A percentile compares a stretch with the other conserved stretches of the same genome.
These are phyloP conservation scores for Apocheima hispidaria DNA, from an alignment of 2,888 invertebrate genomes.

Conservation along the genomic window DNA sequence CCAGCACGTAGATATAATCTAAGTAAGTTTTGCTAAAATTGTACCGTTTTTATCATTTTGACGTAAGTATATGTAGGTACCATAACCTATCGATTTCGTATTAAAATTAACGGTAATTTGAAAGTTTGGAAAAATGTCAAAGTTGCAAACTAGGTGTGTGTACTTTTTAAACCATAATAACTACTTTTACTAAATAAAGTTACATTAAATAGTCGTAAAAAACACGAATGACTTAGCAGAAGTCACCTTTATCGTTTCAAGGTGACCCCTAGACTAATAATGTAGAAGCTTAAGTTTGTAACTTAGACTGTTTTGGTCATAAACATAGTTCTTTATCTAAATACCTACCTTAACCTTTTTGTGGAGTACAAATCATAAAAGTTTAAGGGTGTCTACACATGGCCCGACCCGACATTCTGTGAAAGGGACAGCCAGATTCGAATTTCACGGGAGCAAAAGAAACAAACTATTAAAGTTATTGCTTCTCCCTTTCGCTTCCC, in stretches of 20 bases:
- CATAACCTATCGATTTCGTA: conserved; percentile 21
- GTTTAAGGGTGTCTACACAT: too few relatives aligned
- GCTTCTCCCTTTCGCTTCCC: too few relatives aligned
- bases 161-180: conserved; percentile 27
- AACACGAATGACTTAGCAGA: conserved; percentile 14
- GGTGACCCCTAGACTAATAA: conserved; percentile 35
- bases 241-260: conserved; percentile 36
- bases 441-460: too few relatives aligned
- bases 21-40: not conserved
- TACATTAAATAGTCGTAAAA: conserved; percentile 1
- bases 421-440: too few relatives aligned
- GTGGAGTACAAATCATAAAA: too few relatives aligned
- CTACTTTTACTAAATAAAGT: conserved; percentile 2
- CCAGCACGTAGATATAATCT: not conserved
- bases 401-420: too few relatives aligned
- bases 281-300: conserved; percentile 29
- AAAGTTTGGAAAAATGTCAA: conserved; percentile 31
- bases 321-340: conserved; percentile 30
- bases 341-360: conserved; percentile 1
- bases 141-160: conserved; percentile 24
- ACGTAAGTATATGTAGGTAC: not conserved
- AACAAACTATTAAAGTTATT: too few relatives aligned
- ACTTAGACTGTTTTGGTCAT: conserved; percentile 32
- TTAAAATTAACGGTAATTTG: conserved; percentile 20
- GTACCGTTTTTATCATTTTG: conserved; percentile 4